These are phyloP conservation scores for Schizotus pectinicornis DNA, from an alignment of 2,888 invertebrate species.

Conservation along the genomic window DNA sequence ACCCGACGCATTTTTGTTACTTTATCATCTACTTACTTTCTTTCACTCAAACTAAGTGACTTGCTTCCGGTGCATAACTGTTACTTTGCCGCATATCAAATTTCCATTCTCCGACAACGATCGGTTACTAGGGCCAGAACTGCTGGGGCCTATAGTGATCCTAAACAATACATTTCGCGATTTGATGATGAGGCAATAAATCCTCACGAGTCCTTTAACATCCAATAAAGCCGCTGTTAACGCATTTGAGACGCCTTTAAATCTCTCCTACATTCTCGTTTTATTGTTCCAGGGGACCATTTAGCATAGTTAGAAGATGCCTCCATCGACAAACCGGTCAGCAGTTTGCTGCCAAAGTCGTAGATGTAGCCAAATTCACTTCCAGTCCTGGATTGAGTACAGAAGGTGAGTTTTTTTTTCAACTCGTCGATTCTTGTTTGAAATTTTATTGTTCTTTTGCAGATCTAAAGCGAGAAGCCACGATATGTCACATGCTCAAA, in stretches of 20 bases:
- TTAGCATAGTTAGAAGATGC: slow-evolving; percentile 94
- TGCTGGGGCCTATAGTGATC: too few relatives aligned
- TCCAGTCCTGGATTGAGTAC: slow-evolving; percentile 96
- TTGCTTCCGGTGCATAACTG: too few relatives aligned
- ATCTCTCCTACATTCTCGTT: background rate
- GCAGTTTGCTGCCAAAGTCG: slow-evolving; percentile 98
- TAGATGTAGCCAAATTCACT: slow-evolving; percentile 96
- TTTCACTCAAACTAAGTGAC: too few relatives aligned
- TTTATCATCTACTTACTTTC: too few relatives aligned
- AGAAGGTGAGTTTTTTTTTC: slow-evolving; percentile 70
- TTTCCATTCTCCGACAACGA: too few relatives aligned
- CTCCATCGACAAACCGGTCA: slow-evolving; percentile 93
- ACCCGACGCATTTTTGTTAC: too few relatives aligned
- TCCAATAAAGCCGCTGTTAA: background rate
- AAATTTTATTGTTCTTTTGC: slow-evolving; percentile 55
- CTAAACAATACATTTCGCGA: too few relatives aligned
- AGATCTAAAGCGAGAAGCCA: slow-evolving; percentile 98
- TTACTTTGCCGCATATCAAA: too few relatives aligned
- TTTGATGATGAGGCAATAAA: too few relatives aligned
- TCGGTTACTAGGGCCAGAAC: too few relatives aligned
- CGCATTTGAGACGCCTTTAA: background rate
- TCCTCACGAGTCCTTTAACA: too few relatives aligned
- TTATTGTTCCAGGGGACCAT: slow-evolving; percentile 80
- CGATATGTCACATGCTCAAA: slow-evolving; percentile 98
- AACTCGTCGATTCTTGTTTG: background rate